Evolutionary conservation across 1,140 invertebrate genomes (phyloP), one percentile per base, ranked within the genome.

Genomic region (Leptonema lineaticorne): DNA sequence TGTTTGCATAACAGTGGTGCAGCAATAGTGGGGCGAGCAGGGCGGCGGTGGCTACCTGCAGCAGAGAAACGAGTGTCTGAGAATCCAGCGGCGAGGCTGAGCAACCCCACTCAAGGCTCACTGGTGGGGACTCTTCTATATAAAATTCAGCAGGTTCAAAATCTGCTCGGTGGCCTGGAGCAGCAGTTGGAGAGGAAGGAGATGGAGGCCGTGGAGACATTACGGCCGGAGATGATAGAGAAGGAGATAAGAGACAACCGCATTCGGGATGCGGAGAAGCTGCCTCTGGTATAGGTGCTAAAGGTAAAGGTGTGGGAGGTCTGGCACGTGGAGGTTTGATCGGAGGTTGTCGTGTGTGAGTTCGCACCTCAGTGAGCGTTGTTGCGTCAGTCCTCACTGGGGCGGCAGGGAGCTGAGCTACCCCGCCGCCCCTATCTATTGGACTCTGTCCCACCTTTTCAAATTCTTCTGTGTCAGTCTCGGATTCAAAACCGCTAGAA

Each of bases 111-210:
- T 82, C 85, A 77, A 88, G 82, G 77, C 88, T 90, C 75, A 87
- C 88, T 45, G 88, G 88, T 78, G 89, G 80, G 63, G 91, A 93
- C 78, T 93, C 92, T 76, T 93, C 91, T 81, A 93, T 91, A 83
- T 92, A 94, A 86, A 89, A 92, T 74, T 93, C 90, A 62, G 90
- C 89, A 74, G 86, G 88, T 74, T 89, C 83, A 79, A 92, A 92
- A 79, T 92, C 91, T 29, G 78, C 76, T 50, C 75, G 33, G 69
- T 76, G 69, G 78, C 74, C 63, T 75, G 66, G 74, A 77, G 75
- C 63, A 75, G 74, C 72, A 75, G 72, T 71, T 11, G 72, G 72
- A 16, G 72, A 69, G 18, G 72, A 67, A 11, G 78, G 62, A 63
- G 75, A 70, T 0, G 70, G 75, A 75, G 76, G 76, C 79, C 27